Evolutionary conservation across 2,888 invertebrate species (phyloP), one percentile per base, ranked within the genome.

Genomic region (Lysandra bellargus): DNA sequence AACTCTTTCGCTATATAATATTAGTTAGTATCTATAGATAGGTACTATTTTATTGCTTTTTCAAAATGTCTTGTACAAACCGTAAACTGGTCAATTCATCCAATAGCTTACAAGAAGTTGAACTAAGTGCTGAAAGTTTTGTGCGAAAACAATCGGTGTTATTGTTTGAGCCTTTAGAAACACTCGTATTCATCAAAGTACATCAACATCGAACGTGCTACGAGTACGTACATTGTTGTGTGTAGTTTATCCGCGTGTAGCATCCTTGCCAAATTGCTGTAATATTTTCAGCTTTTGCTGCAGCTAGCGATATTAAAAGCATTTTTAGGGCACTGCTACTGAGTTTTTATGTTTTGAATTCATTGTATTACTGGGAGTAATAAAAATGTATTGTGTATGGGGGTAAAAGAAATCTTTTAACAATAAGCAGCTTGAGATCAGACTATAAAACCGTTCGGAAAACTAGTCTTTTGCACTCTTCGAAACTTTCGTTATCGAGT

Each of bases 271-370:
- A 76, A 76, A 76, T 76, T 76, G 76, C 57, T 30, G 76, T 53
- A 57, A 76, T 76, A 76, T 76, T 76, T 76, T 76, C 75, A 75
- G 33, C 17, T 30, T 76, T 76, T 76, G 76, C 53, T 76, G 30
- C 76, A 14, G 53, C 12, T 12, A 6, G 57, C 49, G 49, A 75
- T 23, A 75, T 53, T 76, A 53, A 44, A 76, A 76, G 53, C 33
- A 33, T 69, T 69, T 69, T 14, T 69, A 69, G 69, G 69, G 33
- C 69, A 69, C 30, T 64, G 30, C 23, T 33, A 23, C 64, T 23
- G 4, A 44, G 44, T 64, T 30, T 64, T 64, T 7, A 30, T 30
- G 30, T 64, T 64, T 23, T 64, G 64, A 64, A 64, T 30, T 30
- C 30, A 30, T 30, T 61, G 61, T 30, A 64, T 64, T 30, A 30